Conservation (phyloP, 2,797 vertebrate genomes). For the Sphenodon punctatus region DNA sequence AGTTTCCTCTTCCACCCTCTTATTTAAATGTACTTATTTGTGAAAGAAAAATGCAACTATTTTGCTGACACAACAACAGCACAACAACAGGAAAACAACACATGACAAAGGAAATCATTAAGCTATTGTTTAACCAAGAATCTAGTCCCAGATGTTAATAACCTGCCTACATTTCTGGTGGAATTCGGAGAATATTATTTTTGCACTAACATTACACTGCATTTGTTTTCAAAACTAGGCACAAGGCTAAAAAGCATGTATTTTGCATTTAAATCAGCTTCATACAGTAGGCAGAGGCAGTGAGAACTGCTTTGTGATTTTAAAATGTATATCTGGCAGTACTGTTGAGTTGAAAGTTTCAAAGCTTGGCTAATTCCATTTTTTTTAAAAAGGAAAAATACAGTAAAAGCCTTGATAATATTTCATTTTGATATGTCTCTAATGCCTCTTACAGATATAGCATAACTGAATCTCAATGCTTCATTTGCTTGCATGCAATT, state of each 20-base stretch:
- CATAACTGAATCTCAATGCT: background rate
- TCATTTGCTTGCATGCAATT: background rate
- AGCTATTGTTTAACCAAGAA: conserved; percentile 40
- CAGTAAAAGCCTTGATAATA: background rate
- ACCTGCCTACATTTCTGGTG: background rate
- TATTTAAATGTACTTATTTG: no score
- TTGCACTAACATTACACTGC: background rate
- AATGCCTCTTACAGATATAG: background rate
- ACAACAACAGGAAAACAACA: no score
- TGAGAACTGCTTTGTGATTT: background rate
- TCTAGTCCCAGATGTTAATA: conserved; percentile 45
- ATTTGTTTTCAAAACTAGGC: conserved; percentile 27
- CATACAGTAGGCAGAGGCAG: background rate
- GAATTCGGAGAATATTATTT: conserved; percentile 1
- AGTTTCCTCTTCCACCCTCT: no score
- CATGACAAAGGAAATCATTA: conserved; percentile 21
- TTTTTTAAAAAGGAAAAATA: background rate
- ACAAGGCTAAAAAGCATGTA: background rate
- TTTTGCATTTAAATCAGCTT: conserved; percentile 28
- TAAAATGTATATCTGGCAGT: background rate
- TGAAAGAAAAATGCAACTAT: conserved; percentile 26
- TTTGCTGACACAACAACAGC: conserved; percentile 40
- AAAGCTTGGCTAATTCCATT: background rate
- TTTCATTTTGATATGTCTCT: background rate
- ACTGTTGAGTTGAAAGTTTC: background rate